Base-by-base conservation (phyloP, 2,888 invertebrate genomes). In the Notodonta ziczac region DNA sequence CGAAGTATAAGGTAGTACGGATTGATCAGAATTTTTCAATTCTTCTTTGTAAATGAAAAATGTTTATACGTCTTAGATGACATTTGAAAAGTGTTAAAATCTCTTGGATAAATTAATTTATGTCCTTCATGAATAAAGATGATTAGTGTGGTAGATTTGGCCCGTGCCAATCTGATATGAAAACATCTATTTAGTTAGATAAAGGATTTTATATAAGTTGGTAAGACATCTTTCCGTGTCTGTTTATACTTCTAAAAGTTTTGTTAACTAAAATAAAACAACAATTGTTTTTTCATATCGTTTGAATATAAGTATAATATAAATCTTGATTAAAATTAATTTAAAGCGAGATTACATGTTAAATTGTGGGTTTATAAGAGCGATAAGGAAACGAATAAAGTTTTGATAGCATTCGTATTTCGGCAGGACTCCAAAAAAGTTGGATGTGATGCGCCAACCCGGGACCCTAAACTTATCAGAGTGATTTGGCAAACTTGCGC, bases 401-500 rank as follows among this genome's bases (percentile, higher is more conserved):
- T 85, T 86, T 81, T 78, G 85, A 82, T 76, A 81, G 81, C 78
- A 72, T 72, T 74, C 76, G 79, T 81, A 85, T 86, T 86, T 88
- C 88, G 91, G 90, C 90, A 84, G 66, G 74, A 80, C 76, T 88
- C 90, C 91, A 91, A 87, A 80, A 85, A 91, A 91, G 80, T 91
- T 90, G 69, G 77, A 78, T 81, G 81, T 83, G 84, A 86, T 86
- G 85, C 76, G 78, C 80, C 83, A 80, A 86, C 78, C 86, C 72
- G 72, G 72, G 78, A 77, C 69, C 79, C 80, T 82, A 81, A 87
- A 90, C 83, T 88, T 89, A 82, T 84, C 84, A 82, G 88, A 90
- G 88, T 87, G 91, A 91, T 91, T 91, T 91, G 90, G 90, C 85
- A 87, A 88, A 90, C 83, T 88, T 84, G 70, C 72, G 77, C 77